Evolutionary conservation across 2,888 invertebrate species (phyloP).

Genomic region (Venustoraphidia nigricollis): DNA sequence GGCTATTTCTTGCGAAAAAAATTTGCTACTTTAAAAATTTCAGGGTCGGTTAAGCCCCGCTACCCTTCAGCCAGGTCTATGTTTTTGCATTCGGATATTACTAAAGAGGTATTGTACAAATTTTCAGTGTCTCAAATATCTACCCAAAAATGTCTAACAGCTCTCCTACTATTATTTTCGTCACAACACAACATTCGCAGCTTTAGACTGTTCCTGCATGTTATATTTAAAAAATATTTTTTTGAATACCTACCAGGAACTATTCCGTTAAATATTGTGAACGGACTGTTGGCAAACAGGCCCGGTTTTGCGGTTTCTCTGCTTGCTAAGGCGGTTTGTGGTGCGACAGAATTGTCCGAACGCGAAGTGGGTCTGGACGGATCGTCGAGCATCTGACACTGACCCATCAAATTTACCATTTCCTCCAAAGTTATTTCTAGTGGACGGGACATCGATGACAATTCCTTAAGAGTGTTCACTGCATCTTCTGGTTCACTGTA

Average conservation of each 20-base stretch:
- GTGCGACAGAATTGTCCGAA: slow-evolving; percentile 24
- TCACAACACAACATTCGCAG: no score
- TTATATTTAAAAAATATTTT: background rate
- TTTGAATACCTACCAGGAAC: slow-evolving; percentile 47
- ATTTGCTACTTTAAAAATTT: no score
- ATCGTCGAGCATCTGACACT: slow-evolving; percentile 53
- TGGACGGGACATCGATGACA: slow-evolving; percentile 45
- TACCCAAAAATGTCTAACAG: no score
- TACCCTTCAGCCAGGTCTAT: no score
- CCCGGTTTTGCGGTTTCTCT: slow-evolving; percentile 10
- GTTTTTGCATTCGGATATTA: no score
- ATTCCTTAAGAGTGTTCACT: slow-evolving; percentile 41
- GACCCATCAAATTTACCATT: slow-evolving; percentile 66
- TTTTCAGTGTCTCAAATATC: no score
- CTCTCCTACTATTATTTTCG: no score
- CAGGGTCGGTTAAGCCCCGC: no score
- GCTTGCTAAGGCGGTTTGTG: slow-evolving; percentile 11
- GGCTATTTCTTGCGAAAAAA: no score
- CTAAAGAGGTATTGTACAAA: no score
- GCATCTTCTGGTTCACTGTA: slow-evolving; percentile 57
- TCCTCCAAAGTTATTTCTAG: slow-evolving; percentile 51
- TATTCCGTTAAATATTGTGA: slow-evolving; percentile 61
- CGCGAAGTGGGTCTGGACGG: slow-evolving; percentile 14
- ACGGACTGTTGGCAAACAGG: slow-evolving; percentile 45
- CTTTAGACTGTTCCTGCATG: no score